A percentile compares a stretch with the other conserved stretches of the same genome.
Conservation (phyloP, 2,113 vertebrate species). For the Petrocephalus zakoni region DNA sequence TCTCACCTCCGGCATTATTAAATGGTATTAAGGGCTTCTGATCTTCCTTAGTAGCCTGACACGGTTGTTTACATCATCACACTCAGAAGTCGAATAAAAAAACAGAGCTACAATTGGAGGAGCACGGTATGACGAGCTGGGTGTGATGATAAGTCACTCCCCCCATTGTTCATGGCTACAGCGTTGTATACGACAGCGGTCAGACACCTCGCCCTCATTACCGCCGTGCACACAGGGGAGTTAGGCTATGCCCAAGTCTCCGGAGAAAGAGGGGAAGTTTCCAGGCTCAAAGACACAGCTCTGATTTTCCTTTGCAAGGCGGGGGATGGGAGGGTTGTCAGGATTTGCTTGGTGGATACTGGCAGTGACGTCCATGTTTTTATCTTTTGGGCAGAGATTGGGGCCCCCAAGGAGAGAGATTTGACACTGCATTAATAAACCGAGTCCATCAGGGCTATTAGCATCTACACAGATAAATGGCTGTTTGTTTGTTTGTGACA, state of each 20-base stretch:
- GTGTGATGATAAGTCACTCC: not conserved
- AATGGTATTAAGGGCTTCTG: slow-evolving; percentile 44
- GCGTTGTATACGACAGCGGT: not conserved
- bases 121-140: not conserved
- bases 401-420: slow-evolving; percentile 4
- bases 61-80: not conserved
- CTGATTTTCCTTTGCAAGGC: not conserved
- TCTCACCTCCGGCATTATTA: slow-evolving; percentile 50
- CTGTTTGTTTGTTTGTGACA: not conserved
- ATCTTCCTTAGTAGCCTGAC: not conserved
- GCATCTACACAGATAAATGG: not conserved
- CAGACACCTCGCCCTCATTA: not conserved
- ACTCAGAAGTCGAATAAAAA: not conserved
- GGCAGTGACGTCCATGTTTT: not conserved
- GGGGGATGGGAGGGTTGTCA: not conserved
- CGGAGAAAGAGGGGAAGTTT: not conserved
- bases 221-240: slow-evolving; percentile 22
- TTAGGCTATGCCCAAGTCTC: slow-evolving; percentile 28
- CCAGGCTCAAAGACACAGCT: not conserved
- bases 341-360: not conserved
- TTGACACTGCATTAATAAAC: slow-evolving; percentile 14
- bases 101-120: not conserved
- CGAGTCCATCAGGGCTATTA: not conserved
- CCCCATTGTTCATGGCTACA: not conserved
- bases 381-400: not conserved